Evolutionary conservation across 2,797 vertebrate genomes (phyloP).

Genomic region (Bryconaethiops microstoma): DNA sequence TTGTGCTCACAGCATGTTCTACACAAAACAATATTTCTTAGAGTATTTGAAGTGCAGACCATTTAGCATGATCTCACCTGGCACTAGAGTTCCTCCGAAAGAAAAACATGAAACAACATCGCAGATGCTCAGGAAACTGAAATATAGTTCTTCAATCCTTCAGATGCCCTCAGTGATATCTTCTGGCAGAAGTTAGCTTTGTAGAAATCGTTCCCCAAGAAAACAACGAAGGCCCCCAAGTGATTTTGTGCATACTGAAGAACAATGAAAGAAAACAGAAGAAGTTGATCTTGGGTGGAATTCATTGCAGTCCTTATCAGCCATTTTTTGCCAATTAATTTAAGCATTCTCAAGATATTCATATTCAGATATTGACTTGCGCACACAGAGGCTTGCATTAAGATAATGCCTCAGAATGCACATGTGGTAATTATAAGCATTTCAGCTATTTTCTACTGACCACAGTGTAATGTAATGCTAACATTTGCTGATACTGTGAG

Average conservation of each 20-base stretch:
- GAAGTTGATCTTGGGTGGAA: constrained; percentile 10
- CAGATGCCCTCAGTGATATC: background rate
- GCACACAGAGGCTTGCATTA: background rate
- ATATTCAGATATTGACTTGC: background rate
- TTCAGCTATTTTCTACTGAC: background rate
- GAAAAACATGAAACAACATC: constrained; percentile 20
- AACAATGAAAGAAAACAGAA: background rate
- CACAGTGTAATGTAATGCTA: background rate
- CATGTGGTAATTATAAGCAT: background rate
- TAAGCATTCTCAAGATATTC: background rate
- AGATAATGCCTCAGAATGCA: background rate
- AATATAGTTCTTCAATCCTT: constrained; percentile 13
- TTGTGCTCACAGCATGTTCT: constrained; percentile 3
- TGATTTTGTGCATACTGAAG: background rate
- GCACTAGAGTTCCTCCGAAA: background rate
- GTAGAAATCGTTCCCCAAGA: constrained; percentile 4
- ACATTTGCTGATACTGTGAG: too few relatives aligned
- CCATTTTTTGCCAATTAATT: background rate
- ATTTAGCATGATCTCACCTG: constrained; percentile 25
- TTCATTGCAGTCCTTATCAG: background rate
- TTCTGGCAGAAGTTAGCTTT: background rate
- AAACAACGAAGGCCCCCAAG: constrained; percentile 1
- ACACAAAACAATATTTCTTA: background rate
- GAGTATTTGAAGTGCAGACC: background rate
- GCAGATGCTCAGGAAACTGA: background rate